These are phyloP conservation scores for Chrysogorgia sp. DNA, from an alignment of 92 coral and sea anemone species.

Conservation along the genomic window DNA sequence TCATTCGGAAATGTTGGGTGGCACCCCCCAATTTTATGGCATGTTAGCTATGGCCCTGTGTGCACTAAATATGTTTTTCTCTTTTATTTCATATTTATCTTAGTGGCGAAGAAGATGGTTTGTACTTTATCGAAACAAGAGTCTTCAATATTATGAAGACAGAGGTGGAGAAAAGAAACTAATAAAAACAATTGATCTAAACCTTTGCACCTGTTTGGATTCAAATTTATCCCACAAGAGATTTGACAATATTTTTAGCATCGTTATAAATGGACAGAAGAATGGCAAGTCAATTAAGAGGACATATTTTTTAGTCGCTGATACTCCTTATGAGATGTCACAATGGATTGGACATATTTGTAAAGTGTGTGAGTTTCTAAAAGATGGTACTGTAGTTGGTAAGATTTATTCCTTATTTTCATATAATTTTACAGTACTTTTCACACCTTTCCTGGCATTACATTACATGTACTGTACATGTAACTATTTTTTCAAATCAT, in stretches of 20 bases:
- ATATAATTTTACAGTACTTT: too few relatives aligned
- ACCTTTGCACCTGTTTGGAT: conserved; percentile 19
- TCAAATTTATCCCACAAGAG: conserved; percentile 15
- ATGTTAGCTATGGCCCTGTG: too few relatives aligned
- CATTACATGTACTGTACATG: too few relatives aligned
- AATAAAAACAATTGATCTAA: conserved; percentile 20
- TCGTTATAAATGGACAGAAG: not conserved
- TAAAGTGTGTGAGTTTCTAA: conserved; percentile 26
- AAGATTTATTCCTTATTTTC: too few relatives aligned
- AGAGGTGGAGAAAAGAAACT: conserved; percentile 5
- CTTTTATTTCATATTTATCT: not conserved
- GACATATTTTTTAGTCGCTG: conserved; percentile 24
- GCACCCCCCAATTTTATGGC: too few relatives aligned
- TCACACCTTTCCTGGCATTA: too few relatives aligned
- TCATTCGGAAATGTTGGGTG: too few relatives aligned
- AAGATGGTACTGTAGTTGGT: not conserved
- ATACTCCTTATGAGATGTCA: conserved; percentile 21
- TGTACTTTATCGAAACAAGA: not conserved
- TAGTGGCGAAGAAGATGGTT: conserved; percentile 18
- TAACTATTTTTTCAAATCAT: too few relatives aligned
- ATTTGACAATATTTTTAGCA: conserved; percentile 21
- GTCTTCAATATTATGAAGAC: conserved; percentile 15
- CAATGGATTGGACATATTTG: conserved; percentile 23
- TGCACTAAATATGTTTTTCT: not conserved
- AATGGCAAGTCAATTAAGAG: conserved; percentile 1